Conservation (phyloP, 2,113 vertebrate genomes). For the Irena cyanogastra region DNA sequence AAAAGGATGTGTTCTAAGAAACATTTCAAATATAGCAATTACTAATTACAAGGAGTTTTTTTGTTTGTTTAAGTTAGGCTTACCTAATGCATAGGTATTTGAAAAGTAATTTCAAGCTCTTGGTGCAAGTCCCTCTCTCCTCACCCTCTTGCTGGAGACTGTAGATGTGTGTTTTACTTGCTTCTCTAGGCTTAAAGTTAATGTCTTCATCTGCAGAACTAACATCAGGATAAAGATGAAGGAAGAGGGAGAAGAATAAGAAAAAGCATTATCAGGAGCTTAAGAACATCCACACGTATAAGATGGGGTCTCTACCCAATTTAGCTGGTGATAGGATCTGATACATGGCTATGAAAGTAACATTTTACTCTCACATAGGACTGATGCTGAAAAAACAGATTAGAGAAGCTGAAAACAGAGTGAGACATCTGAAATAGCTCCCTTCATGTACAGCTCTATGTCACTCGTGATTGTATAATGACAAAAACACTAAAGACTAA, state of each 20-base stretch:
- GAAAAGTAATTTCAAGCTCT: neutral
- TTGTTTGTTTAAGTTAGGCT: neutral
- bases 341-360: neutral
- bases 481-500: neutral
- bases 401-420: neutral
- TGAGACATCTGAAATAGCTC: neutral
- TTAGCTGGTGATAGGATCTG: neutral
- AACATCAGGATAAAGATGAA: neutral
- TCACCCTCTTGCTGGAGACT: neutral
- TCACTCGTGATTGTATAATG: neutral
- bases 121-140: neutral
- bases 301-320: neutral
- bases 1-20: neutral
- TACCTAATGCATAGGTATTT: constrained; percentile 3
- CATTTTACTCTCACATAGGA: neutral
- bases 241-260: neutral
- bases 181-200: neutral
- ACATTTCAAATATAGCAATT: neutral
- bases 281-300: neutral
- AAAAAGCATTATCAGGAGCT: neutral
- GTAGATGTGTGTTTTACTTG: neutral
- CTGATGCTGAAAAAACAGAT: neutral
- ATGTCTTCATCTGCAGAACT: neutral
- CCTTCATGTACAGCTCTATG: neutral
- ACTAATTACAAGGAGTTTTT: neutral